Evolutionary conservation across 1,140 invertebrate genomes (phyloP), one percentile per base, ranked within the genome.

Genomic region (Zophobas morio): DNA sequence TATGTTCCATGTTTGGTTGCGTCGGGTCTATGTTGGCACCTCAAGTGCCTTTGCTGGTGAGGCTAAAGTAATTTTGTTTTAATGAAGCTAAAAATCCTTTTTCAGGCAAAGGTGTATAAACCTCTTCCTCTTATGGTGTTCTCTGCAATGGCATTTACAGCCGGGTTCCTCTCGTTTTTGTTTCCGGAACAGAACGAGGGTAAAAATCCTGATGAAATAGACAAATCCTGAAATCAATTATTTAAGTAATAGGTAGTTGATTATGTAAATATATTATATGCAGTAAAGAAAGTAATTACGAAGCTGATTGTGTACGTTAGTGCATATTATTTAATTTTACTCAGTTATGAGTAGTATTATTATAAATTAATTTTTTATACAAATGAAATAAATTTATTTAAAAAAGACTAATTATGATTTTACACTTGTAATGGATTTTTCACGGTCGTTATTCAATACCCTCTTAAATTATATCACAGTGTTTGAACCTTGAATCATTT

Each of bases 1-100:
- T 80, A 5, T 92, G 91, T 81, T 93, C 92, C 47, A 92, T 93
- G 87, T 88, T 92, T 77, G 93, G 92, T 37, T 86, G 93, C 37
- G 81, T 93, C 72, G 93, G 93, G 6, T 93, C 92, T 46, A 91
- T 93, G 84, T 83, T 93, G 39, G 92, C 93, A 20, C 93, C 93
- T 84, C 91, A 94, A 87, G 90, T 91, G 70, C 90, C 91, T 8
- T 86, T 93, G 57, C 83, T 93, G 86, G 92, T 53, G 56, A 91
- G 79, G 86, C 87, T 86, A 78, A 34, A 33, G 20, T 56, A 36
- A n/a, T 35, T 73, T 36, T 40, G 40, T 32, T 74, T 36, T 63
- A 4, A 72, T 6, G 39, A 71, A 46, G 66, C 33, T 49, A 40
- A 6, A 72, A 37, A 72, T 82, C 78, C 74, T 74, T 76, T 79